Evolutionary conservation across 1,140 invertebrate genomes (phyloP).

Genomic region (Drosophila nigrodunni): DNA sequence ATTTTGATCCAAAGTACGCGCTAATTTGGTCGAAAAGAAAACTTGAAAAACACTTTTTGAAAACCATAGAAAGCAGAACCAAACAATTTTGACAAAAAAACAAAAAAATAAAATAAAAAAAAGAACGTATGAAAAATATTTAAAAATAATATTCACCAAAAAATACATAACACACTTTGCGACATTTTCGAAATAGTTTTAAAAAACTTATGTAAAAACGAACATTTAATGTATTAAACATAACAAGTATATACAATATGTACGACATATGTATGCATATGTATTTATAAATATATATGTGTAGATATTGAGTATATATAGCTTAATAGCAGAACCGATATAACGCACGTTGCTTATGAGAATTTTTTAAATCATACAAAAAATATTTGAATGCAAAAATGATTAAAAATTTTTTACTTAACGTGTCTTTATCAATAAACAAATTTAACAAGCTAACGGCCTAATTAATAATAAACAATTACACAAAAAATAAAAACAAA

Average conservation of each 20-base stretch:
- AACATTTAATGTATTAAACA: conserved; percentile 72
- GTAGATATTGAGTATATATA: conserved; percentile 54
- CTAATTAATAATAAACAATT: conserved; percentile 77
- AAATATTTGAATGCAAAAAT: conserved; percentile 72
- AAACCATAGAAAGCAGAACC: conserved; percentile 47
- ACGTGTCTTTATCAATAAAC: conserved; percentile 83
- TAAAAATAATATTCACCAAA: conserved; percentile 39
- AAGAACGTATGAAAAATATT: conserved; percentile 21
- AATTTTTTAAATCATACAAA: conserved; percentile 78
- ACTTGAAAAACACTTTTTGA: conserved; percentile 31
- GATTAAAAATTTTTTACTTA: conserved; percentile 80
- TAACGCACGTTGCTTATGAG: conserved; percentile 81
- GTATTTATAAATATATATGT: conserved; percentile 49
- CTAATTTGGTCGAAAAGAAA: conserved; percentile 29
- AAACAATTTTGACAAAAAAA: conserved; percentile 37
- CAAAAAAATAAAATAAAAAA: conserved; percentile 25
- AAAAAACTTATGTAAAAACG: conserved; percentile 62
- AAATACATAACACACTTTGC: conserved; percentile 45
- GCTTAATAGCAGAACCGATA: conserved; percentile 75
- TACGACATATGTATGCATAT: conserved; percentile 42
- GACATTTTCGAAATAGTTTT: conserved; percentile 77
- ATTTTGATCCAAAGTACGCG: conserved; percentile 2
- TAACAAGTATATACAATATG: conserved; percentile 50
- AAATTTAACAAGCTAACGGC: conserved; percentile 79
- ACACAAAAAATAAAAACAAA: conserved; percentile 31